Evolutionary conservation across 2,797 vertebrate genomes (phyloP).

Genomic region (Pampus argenteus): DNA sequence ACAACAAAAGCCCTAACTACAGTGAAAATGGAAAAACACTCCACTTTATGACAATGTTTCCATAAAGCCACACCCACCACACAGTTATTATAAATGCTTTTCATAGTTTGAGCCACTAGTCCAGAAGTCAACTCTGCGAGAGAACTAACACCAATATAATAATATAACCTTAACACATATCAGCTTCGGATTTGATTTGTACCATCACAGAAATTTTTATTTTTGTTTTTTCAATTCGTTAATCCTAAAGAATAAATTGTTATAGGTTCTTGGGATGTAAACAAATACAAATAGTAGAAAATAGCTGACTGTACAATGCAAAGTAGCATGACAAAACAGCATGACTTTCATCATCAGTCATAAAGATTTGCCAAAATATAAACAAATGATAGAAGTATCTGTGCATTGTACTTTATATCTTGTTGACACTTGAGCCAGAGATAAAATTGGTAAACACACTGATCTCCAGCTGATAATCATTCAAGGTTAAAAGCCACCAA

Average conservation of each 20-base stretch:
- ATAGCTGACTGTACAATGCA: background rate
- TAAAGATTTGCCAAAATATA: too few species aligned
- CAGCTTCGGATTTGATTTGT: background rate
- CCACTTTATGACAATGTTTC: background rate
- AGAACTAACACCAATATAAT: background rate
- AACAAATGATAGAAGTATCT: too few species aligned
- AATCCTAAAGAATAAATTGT: background rate
- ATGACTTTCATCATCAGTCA: background rate
- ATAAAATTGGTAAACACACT: background rate
- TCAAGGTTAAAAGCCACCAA: background rate
- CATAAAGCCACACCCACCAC: slow-evolving; percentile 22
- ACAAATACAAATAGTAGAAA: background rate
- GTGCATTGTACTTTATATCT: too few species aligned
- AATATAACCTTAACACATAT: background rate
- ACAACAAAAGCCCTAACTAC: background rate
- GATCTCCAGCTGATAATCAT: background rate
- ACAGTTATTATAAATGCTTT: slow-evolving; percentile 26
- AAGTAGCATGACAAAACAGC: too few species aligned
- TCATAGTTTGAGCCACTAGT: slow-evolving; percentile 5
- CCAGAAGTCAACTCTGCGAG: background rate
- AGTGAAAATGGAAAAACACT: slow-evolving; percentile 1
- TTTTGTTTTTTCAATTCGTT: background rate
- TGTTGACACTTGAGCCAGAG: background rate
- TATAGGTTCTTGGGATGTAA: background rate
- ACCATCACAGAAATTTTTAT: background rate